These are phyloP conservation scores for Gymnorhina tibicen DNA, from an alignment of 2,113 vertebrate species.

Conservation along the genomic window DNA sequence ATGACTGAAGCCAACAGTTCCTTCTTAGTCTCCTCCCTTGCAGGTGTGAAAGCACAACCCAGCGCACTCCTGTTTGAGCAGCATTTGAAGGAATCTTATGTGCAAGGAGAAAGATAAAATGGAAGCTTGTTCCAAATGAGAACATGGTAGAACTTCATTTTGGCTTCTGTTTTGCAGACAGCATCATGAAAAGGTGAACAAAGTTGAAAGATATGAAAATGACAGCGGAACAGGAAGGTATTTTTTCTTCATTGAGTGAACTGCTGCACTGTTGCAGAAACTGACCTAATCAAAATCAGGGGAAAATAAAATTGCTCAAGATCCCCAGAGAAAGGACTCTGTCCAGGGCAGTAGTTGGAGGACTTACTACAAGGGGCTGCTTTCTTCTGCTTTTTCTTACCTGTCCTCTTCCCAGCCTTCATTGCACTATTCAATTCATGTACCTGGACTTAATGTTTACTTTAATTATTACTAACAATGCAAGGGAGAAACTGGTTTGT, in stretches of 20 bases:
- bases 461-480: not conserved
- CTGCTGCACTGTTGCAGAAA: accelerated
- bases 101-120: not conserved
- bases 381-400: not conserved
- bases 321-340: not conserved
- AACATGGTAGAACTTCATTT: not conserved
- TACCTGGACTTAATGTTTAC: not conserved
- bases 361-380: not conserved
- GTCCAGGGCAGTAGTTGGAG: not conserved
- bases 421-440: not conserved
- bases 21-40: not conserved
- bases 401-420: not conserved
- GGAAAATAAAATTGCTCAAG: not conserved
- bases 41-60: not conserved
- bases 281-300: not conserved
- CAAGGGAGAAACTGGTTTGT: not conserved
- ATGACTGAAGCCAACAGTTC: not conserved
- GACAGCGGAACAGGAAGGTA: not conserved
- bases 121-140: not conserved
- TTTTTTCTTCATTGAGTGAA: not conserved
- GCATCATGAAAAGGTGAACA: not conserved
- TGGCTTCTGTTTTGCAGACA: not conserved
- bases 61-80: accelerated
- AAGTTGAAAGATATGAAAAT: not conserved
- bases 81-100: not conserved